A percentile compares a stretch with the other conserved stretches of the same genome.
Conservation (phyloP, 2,888 invertebrate species). For the Melanostoma mellinum region DNA sequence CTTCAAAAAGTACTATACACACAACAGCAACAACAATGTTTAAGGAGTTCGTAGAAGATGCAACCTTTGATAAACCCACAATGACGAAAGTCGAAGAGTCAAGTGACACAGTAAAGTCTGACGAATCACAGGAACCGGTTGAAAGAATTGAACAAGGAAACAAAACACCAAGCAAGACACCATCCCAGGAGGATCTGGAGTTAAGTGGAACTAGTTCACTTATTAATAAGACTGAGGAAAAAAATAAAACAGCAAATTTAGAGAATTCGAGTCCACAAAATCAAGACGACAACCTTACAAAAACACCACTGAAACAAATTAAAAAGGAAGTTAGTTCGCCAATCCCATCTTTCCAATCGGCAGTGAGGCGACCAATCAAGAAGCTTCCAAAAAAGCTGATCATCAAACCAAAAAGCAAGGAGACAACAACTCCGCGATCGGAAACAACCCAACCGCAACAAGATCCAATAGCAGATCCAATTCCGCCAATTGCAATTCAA, state of each 20-base stretch:
- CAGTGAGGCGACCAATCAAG: slow-evolving; percentile 73
- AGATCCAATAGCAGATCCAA: background rate
- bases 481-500: slow-evolving; percentile 70
- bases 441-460: background rate
- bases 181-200: slow-evolving; percentile 14
- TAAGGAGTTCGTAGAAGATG: background rate
- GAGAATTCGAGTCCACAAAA: slow-evolving; percentile 8
- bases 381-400: slow-evolving; percentile 79
- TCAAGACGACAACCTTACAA: background rate
- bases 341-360: slow-evolving; percentile 4
- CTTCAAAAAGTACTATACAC: slow-evolving; percentile 27
- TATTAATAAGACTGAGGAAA: slow-evolving; percentile 17
- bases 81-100: slow-evolving; percentile 20
- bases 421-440: slow-evolving; percentile 7
- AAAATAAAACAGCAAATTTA: slow-evolving; percentile 5
- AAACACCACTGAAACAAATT: background rate
- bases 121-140: slow-evolving; percentile 15
- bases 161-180: slow-evolving; percentile 32
- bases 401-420: slow-evolving; percentile 80
- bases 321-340: slow-evolving; percentile 26
- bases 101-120: slow-evolving; percentile 29
- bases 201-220: slow-evolving; percentile 2
- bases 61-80: background rate
- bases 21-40: slow-evolving; percentile 1
- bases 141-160: slow-evolving; percentile 17